phyloP scores from a whole-genome alignment of 2,888 invertebrate species.

The Chirona hameri region DNA sequence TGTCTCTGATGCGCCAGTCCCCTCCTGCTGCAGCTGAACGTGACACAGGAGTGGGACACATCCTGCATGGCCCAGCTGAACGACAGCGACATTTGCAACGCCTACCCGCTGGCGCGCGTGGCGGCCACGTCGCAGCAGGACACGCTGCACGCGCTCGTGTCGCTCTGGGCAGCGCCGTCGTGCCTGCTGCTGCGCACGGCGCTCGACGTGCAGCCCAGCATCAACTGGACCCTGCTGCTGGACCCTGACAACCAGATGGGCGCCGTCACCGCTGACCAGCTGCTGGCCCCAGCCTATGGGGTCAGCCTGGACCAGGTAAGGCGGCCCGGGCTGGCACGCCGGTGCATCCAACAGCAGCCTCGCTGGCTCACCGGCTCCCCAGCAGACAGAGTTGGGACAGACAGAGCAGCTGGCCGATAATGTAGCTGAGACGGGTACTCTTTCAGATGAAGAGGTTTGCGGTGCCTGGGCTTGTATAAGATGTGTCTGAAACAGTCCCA shows the following conservation, averaged over 20 bases:
- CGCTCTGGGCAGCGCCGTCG: background rate
- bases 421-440: background rate
- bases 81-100: background rate
- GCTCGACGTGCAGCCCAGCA: too few relatives aligned
- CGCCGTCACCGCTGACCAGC: background rate
- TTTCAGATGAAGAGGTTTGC: too few relatives aligned
- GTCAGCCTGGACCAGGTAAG: constrained; percentile 4
- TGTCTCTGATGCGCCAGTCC: too few relatives aligned
- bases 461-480: too few relatives aligned
- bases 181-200: background rate
- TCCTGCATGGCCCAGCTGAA: too few relatives aligned
- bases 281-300: background rate
- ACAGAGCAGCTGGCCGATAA: background rate
- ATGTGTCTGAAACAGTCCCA: background rate
- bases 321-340: too few relatives aligned
- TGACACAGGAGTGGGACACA: too few relatives aligned
- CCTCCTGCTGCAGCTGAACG: too few relatives aligned
- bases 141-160: background rate
- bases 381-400: background rate
- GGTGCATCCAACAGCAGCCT: background rate
- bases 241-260: background rate
- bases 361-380: background rate
- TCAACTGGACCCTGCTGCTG: constrained; percentile 1
- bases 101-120: background rate
- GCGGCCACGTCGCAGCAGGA: background rate